These are phyloP conservation scores for Serripes groenlandicus DNA, from an alignment of 2,888 invertebrate genomes.

Conservation along the genomic window DNA sequence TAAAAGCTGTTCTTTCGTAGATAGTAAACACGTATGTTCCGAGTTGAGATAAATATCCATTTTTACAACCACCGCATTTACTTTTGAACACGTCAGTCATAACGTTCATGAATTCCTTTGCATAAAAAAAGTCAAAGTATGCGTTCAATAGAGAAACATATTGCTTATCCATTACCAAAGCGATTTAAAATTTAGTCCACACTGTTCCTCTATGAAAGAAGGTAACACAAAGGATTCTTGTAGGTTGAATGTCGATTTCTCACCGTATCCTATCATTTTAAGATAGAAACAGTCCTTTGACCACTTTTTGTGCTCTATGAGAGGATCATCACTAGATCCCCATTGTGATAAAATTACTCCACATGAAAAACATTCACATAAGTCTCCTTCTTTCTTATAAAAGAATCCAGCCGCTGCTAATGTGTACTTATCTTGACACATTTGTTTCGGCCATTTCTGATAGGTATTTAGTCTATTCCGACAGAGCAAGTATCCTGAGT, in stretches of 20 bases:
- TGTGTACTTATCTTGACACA: constrained; percentile 5
- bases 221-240: background rate
- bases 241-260: background rate
- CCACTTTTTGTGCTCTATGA: constrained; percentile 21
- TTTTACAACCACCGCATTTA: constrained; percentile 23
- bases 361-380: constrained; percentile 28
- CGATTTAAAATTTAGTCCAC: background rate
- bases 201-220: background rate
- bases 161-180: constrained; percentile 4
- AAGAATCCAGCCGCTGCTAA: constrained; percentile 11
- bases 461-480: constrained; percentile 6
- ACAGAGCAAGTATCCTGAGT: background rate
- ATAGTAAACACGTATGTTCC: constrained; percentile 38
- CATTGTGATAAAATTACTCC: constrained; percentile 16
- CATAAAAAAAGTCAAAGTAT: constrained; percentile 28
- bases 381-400: constrained; percentile 11
- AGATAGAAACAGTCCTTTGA: constrained; percentile 15
- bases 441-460: constrained; percentile 20
- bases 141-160: constrained; percentile 2
- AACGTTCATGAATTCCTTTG: background rate
- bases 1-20: constrained; percentile 31
- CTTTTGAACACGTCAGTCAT: constrained; percentile 9
- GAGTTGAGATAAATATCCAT: constrained; percentile 11
- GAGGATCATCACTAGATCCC: background rate
- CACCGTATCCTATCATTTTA: constrained; percentile 26